Evolutionary conservation across 2,113 vertebrate genomes (phyloP).

Genomic region (Falco punctatus): DNA sequence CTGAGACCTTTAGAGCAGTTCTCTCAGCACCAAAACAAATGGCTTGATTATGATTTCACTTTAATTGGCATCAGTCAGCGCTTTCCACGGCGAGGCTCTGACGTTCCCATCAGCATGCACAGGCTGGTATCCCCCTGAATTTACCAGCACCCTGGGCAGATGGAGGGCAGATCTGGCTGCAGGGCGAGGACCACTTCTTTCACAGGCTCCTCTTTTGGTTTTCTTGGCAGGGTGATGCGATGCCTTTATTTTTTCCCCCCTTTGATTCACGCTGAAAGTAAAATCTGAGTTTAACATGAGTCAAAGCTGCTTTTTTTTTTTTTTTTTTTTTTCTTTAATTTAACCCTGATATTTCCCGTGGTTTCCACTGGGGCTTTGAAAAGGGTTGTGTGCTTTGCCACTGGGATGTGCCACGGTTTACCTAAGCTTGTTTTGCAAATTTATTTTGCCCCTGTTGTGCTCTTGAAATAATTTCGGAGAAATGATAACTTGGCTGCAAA

Average conservation of each 20-base stretch:
- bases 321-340: background rate
- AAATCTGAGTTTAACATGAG: background rate
- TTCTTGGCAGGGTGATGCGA: background rate
- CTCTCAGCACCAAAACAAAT: slow-evolving; percentile 22
- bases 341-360: background rate
- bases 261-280: background rate
- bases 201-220: background rate
- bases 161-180: background rate
- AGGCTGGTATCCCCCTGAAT: background rate
- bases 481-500: background rate
- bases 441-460: slow-evolving; percentile 10
- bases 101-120: background rate
- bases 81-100: slow-evolving; percentile 7
- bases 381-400: background rate
- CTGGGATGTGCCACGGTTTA: background rate
- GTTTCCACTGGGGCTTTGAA: background rate
- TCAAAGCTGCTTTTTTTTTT: background rate
- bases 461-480: slow-evolving; percentile 21
- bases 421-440: slow-evolving; percentile 4
- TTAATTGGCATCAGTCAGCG: slow-evolving; percentile 41
- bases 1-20: slow-evolving; percentile 11
- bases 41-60: slow-evolving; percentile 49
- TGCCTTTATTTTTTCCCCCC: background rate
- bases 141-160: background rate
- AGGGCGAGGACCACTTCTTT: background rate